phyloP scores from a whole-genome alignment of 1,140 invertebrate species.

The Idris sp. region DNA sequence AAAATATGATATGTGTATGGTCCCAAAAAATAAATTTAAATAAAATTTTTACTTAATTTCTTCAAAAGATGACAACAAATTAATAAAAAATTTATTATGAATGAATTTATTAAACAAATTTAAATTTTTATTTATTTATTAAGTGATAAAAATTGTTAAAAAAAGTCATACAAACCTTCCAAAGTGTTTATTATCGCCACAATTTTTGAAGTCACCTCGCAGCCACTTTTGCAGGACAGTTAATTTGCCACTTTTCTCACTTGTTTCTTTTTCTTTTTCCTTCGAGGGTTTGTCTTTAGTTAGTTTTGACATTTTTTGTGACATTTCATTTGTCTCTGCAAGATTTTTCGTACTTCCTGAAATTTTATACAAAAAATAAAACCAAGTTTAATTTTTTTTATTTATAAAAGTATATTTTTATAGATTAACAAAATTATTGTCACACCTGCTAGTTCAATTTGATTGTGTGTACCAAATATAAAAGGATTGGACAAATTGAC shows the following conservation, averaged over 20 bases:
- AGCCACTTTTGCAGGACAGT: slow-evolving; percentile 86
- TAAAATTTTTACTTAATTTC: too few relatives aligned
- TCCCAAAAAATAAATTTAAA: too few relatives aligned
- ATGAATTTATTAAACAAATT: too few relatives aligned
- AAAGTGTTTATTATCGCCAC: slow-evolving; percentile 74
- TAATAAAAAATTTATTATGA: too few relatives aligned
- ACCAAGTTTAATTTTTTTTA: too few relatives aligned
- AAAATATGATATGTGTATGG: too few relatives aligned
- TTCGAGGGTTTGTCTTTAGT: slow-evolving; percentile 69
- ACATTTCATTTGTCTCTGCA: slow-evolving; percentile 67
- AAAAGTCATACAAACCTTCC: slow-evolving; percentile 77
- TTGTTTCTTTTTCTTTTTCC: slow-evolving; percentile 73
- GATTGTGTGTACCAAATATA: slow-evolving; percentile 77
- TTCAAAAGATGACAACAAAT: too few relatives aligned
- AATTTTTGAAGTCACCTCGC: slow-evolving; percentile 80
- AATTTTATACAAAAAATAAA: too few relatives aligned
- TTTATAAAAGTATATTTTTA: too few relatives aligned
- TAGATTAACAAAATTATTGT: too few relatives aligned
- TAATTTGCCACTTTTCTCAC: slow-evolving; percentile 80
- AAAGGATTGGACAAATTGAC: slow-evolving; percentile 79
- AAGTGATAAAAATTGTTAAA: too few relatives aligned
- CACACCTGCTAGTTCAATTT: slow-evolving; percentile 55
- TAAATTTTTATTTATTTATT: too few relatives aligned
- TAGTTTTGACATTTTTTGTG: slow-evolving; percentile 67
- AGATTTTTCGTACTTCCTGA: slow-evolving; percentile 64